A percentile compares a stretch with the other conserved stretches of the same genome.
These are phyloP conservation scores for Eupsilia transversa DNA, from an alignment of 2,888 invertebrate genomes.

Conservation along the genomic window DNA sequence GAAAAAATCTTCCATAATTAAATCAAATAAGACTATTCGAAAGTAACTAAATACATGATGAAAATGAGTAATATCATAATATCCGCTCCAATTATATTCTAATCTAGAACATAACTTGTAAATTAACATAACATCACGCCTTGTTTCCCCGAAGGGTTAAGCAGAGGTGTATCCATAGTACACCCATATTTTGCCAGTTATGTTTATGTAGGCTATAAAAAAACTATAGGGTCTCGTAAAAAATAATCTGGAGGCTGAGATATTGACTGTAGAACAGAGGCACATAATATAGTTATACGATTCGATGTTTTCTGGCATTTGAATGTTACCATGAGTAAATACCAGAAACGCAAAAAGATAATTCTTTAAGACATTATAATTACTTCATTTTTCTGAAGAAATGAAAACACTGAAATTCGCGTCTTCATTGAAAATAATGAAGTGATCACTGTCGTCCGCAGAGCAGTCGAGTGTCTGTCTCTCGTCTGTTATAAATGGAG, in stretches of 20 bases:
- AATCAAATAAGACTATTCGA: too few relatives aligned
- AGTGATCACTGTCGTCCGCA: conserved; percentile 72
- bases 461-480: conserved; percentile 72
- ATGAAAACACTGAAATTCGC: background rate
- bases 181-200: too few relatives aligned
- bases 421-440: conserved; percentile 77
- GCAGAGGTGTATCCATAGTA: too few relatives aligned
- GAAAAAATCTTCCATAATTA: too few relatives aligned
- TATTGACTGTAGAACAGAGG: background rate
- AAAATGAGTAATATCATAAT: background rate
- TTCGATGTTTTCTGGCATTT: background rate
- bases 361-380: background rate
- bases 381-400: background rate
- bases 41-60: background rate
- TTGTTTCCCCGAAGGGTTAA: too few relatives aligned
- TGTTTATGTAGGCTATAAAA: too few relatives aligned
- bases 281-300: conserved; percentile 2
- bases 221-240: conserved; percentile 6
- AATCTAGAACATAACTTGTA: background rate
- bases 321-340: background rate
- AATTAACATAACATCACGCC: too few relatives aligned
- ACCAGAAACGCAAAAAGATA: background rate
- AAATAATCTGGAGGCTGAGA: background rate
- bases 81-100: background rate
- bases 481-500: conserved; percentile 78